Evolutionary conservation across 2,113 vertebrate species (phyloP).

Genomic region (Australoheros scitulus): DNA sequence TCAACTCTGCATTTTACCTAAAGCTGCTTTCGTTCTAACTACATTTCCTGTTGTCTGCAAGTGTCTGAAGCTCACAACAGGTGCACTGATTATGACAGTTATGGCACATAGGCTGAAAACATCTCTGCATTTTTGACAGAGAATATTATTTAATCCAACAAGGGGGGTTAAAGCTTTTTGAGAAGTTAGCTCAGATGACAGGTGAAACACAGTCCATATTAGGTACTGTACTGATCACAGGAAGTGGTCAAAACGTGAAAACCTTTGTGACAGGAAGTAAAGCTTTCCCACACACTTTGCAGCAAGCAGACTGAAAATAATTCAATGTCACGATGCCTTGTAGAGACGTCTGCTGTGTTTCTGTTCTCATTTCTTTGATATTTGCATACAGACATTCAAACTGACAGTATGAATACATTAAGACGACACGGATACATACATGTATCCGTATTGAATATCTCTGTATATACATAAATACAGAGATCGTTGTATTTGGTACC

Average conservation of each 20-base stretch:
- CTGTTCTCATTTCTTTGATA: neutral
- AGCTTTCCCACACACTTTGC: conserved; percentile 34
- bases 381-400: neutral
- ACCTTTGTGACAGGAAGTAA: conserved; percentile 49
- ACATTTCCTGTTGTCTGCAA: conserved; percentile 26
- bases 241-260: conserved; percentile 50
- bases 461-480: no score
- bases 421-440: no score
- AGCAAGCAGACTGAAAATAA: neutral
- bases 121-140: neutral
- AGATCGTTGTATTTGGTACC: no score
- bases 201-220: conserved; percentile 48
- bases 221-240: conserved; percentile 40
- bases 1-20: neutral
- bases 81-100: neutral
- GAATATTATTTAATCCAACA: neutral
- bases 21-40: neutral
- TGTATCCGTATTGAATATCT: no score
- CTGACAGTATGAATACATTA: neutral
- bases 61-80: neutral
- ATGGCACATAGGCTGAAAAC: neutral
- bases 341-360: neutral
- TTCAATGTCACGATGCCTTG: neutral
- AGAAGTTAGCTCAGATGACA: neutral
- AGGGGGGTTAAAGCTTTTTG: neutral